phyloP scores from a whole-genome alignment of 2,113 vertebrate species.

The Centrocercus urophasianus region DNA sequence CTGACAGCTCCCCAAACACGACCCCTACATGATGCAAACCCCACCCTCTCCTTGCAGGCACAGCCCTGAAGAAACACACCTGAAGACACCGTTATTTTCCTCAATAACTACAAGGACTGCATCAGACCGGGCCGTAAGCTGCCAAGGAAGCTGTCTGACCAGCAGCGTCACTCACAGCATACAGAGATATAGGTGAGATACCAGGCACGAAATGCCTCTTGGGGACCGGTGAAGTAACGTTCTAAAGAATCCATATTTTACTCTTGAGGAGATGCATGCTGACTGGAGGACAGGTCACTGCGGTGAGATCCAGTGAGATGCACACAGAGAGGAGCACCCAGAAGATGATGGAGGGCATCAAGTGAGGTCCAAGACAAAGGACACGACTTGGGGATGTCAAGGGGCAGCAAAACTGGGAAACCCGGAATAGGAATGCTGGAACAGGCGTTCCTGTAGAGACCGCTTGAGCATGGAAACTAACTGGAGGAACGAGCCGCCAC shows the following conservation, averaged over 20 bases:
- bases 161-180: not conserved
- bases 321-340: not conserved
- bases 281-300: not conserved
- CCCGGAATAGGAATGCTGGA: accelerated
- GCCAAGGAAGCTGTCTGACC: not conserved
- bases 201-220: not conserved
- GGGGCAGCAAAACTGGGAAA: not conserved
- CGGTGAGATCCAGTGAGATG: not conserved
- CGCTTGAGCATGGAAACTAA: not conserved
- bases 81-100: not conserved
- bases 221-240: not conserved
- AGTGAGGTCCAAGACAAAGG: not conserved
- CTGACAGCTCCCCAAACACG: not conserved
- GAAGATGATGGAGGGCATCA: not conserved
- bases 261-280: not conserved
- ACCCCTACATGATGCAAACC: not conserved
- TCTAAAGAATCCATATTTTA: not conserved
- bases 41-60: not conserved
- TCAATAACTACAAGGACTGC: not conserved
- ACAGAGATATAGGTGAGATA: not conserved
- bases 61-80: not conserved
- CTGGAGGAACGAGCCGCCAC: not conserved
- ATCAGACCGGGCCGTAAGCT: not conserved
- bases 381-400: not conserved
- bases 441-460: not conserved